Evolutionary conservation across 2,888 invertebrate genomes (phyloP), one percentile per base, ranked within the genome.

Genomic region (Apotomis betuletana): DNA sequence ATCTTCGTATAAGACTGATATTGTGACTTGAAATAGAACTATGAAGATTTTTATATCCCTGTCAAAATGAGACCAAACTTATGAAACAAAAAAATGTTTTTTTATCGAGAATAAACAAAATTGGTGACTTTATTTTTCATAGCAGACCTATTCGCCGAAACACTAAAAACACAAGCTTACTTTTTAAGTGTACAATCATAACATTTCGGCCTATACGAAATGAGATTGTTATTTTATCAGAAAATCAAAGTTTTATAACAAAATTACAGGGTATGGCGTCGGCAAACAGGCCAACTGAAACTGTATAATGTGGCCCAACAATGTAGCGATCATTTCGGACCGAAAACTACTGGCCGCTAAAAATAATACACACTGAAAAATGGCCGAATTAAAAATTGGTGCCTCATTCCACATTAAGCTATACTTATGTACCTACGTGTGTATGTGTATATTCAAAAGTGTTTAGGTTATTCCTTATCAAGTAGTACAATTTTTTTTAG

Each of bases 241-340:
- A 59, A 63, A 72, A 68, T 68, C 72, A 72, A 68, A 68, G 68
- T 68, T 72, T 67, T 72, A 72, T 38, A 68, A 72, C 72, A 38
- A 72, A 72, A 72, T 72, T 67, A 62, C 58, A 4, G 61, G 52
- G 62, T 46, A 41, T 13, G 13, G 10, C n/a, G 54, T 65, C 27
- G 12, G 57, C 44, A 52, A 72, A 63, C 67, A 62, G 58, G 67
- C 58, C 57, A 57, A 57, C 51, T 36, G 36, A 67, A 67, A 68
- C 72, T 59, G 72, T 68, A 68, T 72, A 72, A 67, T 68, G 36
- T 46, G 36, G 38, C 46, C 13, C 49, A 49, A 68, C 72, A 63
- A 38, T 72, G 72, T 72, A 36, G 36, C 44, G 5, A 52, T 15
- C 54, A 13, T 52, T 62, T 15, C 5, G 51, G 5, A 15, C 13